These are phyloP conservation scores for Neostethus bicornis DNA, from an alignment of 2,797 vertebrate species.

Conservation along the genomic window DNA sequence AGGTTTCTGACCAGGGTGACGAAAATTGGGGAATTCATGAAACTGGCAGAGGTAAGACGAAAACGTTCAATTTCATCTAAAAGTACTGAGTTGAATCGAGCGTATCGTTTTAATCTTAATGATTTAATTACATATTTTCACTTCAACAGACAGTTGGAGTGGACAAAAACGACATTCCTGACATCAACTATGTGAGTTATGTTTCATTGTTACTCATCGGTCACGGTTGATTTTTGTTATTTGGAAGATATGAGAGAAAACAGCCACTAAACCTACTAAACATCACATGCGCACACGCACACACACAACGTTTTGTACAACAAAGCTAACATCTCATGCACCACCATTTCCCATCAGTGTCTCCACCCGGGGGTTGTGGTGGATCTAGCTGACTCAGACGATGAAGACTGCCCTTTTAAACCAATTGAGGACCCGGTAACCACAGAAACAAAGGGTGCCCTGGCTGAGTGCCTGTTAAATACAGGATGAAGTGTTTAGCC, in stretches of 20 bases:
- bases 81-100: background rate
- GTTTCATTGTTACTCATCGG: fast-evolving
- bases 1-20: conserved; percentile 97
- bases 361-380: conserved; percentile 83
- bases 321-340: conserved; percentile 44
- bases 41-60: conserved; percentile 93
- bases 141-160: conserved; percentile 94
- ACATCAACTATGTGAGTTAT: conserved; percentile 94
- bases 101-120: background rate
- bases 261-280: background rate
- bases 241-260: background rate
- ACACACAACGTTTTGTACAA: conserved; percentile 20
- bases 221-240: background rate
- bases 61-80: no score
- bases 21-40: conserved; percentile 97
- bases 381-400: conserved; percentile 83
- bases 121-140: conserved; percentile 44
- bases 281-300: conserved; percentile 5
- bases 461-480: conserved; percentile 65
- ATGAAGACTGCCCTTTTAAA: conserved; percentile 82
- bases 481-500: conserved; percentile 62
- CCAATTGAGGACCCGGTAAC: conserved; percentile 81
- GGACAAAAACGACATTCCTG: conserved; percentile 99
- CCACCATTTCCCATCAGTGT: conserved; percentile 73
- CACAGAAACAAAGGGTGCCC: conserved; percentile 57